Evolutionary conservation across 1,140 invertebrate species (phyloP).

Genomic region (Diuraphis noxia): DNA sequence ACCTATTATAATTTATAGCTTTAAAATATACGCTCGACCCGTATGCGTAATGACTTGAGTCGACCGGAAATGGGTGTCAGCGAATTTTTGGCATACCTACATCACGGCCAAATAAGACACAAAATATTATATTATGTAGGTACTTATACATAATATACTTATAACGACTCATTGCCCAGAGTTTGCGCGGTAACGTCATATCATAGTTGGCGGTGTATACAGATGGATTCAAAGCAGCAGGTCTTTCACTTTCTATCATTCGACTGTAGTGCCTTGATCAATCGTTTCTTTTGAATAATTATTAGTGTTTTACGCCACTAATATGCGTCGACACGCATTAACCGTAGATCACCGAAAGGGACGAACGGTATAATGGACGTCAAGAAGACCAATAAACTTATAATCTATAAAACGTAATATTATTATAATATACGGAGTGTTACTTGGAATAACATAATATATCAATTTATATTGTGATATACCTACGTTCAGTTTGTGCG

Average conservation of each 20-base stretch:
- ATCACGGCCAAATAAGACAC: neutral
- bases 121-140: neutral
- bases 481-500: neutral
- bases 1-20: neutral
- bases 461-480: neutral
- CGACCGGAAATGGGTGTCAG: neutral
- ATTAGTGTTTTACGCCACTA: neutral
- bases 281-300: conserved; percentile 3
- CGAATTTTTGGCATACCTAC: neutral
- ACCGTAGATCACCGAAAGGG: too few species aligned
- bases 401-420: neutral
- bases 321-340: neutral
- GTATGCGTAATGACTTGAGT: neutral
- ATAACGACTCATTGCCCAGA: neutral
- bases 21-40: neutral
- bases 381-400: neutral
- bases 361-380: neutral
- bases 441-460: neutral
- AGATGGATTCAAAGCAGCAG: neutral
- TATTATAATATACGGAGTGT: neutral
- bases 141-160: neutral
- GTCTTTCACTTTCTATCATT: neutral
- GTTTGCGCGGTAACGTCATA: neutral
- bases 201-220: neutral
- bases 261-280: neutral